Conservation (phyloP, 2,888 invertebrate genomes). For the Pheosia tremula region DNA sequence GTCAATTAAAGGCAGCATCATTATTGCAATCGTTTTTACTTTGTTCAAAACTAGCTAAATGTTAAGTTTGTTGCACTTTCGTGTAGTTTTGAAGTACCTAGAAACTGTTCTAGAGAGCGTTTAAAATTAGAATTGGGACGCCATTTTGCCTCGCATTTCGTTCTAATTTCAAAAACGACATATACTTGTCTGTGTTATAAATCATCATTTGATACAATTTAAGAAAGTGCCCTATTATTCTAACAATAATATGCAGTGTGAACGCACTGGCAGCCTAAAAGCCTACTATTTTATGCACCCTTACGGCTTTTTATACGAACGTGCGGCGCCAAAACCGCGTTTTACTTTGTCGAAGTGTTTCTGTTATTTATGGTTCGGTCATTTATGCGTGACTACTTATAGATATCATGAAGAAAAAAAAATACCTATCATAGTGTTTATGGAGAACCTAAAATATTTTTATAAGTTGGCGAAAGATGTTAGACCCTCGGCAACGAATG, state of each 20-base stretch:
- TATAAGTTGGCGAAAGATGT: too few species aligned
- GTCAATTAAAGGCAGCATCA: conserved; percentile 70
- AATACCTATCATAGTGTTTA: too few species aligned
- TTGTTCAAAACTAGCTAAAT: conserved; percentile 33
- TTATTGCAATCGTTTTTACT: conserved; percentile 63
- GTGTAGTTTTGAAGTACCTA: conserved; percentile 1
- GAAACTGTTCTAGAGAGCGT: too few species aligned
- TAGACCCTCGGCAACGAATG: too few species aligned
- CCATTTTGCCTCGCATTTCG: too few species aligned
- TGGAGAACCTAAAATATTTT: too few species aligned
- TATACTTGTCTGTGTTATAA: conserved; percentile 6
- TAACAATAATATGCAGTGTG: conserved; percentile 55
- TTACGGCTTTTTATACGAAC: conserved; percentile 57
- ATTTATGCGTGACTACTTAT: not conserved
- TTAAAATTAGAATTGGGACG: too few species aligned
- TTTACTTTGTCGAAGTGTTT: conserved; percentile 65
- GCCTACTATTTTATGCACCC: conserved; percentile 81
- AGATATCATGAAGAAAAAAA: too few species aligned
- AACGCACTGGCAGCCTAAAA: conserved; percentile 68
- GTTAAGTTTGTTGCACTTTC: conserved; percentile 49
- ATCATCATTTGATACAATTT: conserved; percentile 34
- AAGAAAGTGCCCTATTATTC: conserved; percentile 26
- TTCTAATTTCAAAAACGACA: too few species aligned
- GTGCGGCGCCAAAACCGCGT: conserved; percentile 46
- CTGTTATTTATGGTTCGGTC: conserved; percentile 64